Evolutionary conservation across 2,113 vertebrate genomes (phyloP), one percentile per base, ranked within the genome.

Genomic region (Phalacrocorax carbo): DNA sequence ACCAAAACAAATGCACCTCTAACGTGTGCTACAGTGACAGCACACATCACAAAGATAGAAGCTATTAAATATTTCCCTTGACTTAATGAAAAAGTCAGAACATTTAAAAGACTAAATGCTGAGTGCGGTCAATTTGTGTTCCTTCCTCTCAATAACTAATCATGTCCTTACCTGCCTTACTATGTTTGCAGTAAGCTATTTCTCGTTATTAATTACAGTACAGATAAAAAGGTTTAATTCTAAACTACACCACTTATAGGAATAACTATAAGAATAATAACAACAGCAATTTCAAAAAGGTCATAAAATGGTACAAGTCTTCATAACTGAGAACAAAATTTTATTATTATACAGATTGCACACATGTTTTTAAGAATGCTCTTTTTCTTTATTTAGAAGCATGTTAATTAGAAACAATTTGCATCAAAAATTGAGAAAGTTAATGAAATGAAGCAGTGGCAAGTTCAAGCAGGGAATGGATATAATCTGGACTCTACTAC

Each of bases 321-420:
- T 89, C 73, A 65, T 5, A 79, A 29, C 9, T 11, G 36, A 91
- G 81, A 95, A 68, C 48, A 83, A 64, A 86, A 72, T 69, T 44
- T 88, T 68, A 64, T 73, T 88, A 79, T 65, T 92, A 54, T 30
- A 79, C 4, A 76, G 61, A 85, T 9, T 34, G 27, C 30, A 85
- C 22, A 79, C 5, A 79, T 11, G 44, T 15, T 92, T 94, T 75
- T 64, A 81, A 82, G 61, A 86, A 51, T 10, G 2, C 3, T 44
- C 92, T 57, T 82, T 52, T 80, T 32, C 66, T 89, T 79, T 84
- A 82, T 91, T 88, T 85, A 58, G 52, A 91, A 66, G 30, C 25
- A 82, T 27, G 11, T 22, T 86, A 92, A 96, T 90, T 77, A 94
- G 66, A 88, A 84, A 82, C 16, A 73, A 89, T 94, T 94, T 95